Evolutionary conservation across 2,888 invertebrate genomes (phyloP).

Genomic region (Mythimna ferrago): DNA sequence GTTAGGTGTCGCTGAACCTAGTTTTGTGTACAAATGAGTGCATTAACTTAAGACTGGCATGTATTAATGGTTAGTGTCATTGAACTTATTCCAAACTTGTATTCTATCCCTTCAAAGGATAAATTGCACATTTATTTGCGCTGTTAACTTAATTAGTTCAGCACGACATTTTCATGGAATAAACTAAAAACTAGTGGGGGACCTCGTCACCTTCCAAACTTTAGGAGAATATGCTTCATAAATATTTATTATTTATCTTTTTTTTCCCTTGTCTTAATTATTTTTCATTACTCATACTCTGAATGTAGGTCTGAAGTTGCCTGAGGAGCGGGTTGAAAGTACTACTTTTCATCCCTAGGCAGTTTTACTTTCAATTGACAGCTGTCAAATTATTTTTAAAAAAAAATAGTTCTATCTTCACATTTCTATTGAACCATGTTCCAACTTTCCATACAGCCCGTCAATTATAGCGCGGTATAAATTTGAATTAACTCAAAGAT

Average conservation of each 20-base stretch:
- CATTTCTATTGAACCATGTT: too few relatives aligned
- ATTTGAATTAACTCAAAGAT: too few relatives aligned
- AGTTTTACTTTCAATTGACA: too few relatives aligned
- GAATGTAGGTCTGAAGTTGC: too few relatives aligned
- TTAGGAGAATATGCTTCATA: not conserved
- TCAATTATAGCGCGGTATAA: too few relatives aligned
- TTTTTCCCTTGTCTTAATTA: too few relatives aligned
- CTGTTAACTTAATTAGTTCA: conserved; percentile 7
- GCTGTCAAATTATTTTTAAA: too few relatives aligned
- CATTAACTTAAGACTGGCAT: conserved; percentile 14
- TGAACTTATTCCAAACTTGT: conserved; percentile 18
- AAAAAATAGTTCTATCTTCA: too few relatives aligned
- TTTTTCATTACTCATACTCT: too few relatives aligned
- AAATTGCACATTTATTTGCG: conserved; percentile 5
- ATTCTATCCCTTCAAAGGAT: conserved; percentile 15
- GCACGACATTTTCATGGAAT: conserved; percentile 10
- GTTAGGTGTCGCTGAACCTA: conserved; percentile 24
- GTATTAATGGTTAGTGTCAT: conserved; percentile 10
- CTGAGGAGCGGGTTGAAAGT: too few relatives aligned
- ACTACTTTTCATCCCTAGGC: too few relatives aligned
- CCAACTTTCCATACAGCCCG: too few relatives aligned
- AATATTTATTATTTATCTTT: not conserved
- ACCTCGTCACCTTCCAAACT: not conserved
- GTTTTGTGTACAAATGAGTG: conserved; percentile 20
- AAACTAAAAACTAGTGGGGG: not conserved